Evolutionary conservation across 1,140 invertebrate genomes (phyloP).

Genomic region (Dufourea novaeangliae): DNA sequence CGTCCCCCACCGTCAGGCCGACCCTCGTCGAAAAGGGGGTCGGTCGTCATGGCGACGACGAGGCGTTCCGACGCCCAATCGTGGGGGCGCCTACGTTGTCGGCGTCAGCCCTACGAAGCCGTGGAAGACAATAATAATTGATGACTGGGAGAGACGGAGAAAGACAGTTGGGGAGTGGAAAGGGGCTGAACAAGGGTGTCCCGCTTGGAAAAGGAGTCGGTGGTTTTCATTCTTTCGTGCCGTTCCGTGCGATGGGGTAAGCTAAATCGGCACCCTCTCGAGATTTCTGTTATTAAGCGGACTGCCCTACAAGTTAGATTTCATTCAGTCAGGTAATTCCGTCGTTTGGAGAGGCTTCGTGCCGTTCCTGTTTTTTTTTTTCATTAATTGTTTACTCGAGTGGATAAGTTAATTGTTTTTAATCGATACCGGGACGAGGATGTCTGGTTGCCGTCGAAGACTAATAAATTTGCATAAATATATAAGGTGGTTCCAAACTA

Average conservation of each 20-base stretch:
- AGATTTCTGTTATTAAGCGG: constrained; percentile 51
- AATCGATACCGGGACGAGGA: not conserved
- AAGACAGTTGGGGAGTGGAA: constrained; percentile 21
- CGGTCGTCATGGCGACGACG: constrained; percentile 69
- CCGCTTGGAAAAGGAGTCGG: constrained; percentile 30
- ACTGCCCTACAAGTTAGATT: constrained; percentile 41
- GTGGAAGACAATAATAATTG: constrained; percentile 67
- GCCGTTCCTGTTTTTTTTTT: not conserved
- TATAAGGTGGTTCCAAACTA: no score
- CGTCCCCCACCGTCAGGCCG: constrained; percentile 63
- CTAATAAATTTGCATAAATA: no score
- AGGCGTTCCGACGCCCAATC: constrained; percentile 71
- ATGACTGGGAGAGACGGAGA: constrained; percentile 41
- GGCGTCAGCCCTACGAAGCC: constrained; percentile 62
- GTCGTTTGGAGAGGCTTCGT: not conserved
- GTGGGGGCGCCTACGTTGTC: constrained; percentile 59
- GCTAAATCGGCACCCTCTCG: constrained; percentile 57
- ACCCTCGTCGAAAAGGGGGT: constrained; percentile 61
- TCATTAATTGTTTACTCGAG: constrained; percentile 31
- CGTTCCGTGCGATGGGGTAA: constrained; percentile 18
- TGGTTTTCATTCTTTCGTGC: constrained; percentile 52
- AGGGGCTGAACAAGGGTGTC: constrained; percentile 10
- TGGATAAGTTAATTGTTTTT: constrained; percentile 20
- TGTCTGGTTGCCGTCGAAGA: not conserved
- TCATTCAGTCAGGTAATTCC: constrained; percentile 46